phyloP scores from a whole-genome alignment of 2,888 invertebrate species.

The Lasioglossum villosulum region DNA sequence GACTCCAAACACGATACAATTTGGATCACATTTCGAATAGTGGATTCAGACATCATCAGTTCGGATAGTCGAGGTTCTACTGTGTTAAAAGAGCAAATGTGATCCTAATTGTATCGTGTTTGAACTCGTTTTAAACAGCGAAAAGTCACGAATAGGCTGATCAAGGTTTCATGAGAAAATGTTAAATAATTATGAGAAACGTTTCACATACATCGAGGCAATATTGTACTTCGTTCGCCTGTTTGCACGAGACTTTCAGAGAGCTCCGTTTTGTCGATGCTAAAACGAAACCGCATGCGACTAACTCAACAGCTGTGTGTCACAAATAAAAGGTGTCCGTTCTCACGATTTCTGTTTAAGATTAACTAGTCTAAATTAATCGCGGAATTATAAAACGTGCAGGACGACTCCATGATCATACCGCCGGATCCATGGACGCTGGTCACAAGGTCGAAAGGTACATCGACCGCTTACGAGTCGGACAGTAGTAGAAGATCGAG shows the following conservation, averaged over 20 bases:
- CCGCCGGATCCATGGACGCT: slow-evolving; percentile 79
- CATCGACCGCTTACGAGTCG: slow-evolving; percentile 79
- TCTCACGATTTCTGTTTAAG: slow-evolving; percentile 57
- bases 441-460: slow-evolving; percentile 78
- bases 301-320: slow-evolving; percentile 31
- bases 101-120: not conserved
- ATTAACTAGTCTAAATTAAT: slow-evolving; percentile 61
- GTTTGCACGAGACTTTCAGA: slow-evolving; percentile 10
- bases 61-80: slow-evolving; percentile 6
- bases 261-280: not conserved
- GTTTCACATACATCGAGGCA: not conserved
- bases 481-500: slow-evolving; percentile 78
- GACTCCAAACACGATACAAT: not conserved
- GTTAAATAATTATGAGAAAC: not conserved
- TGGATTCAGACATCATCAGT: not conserved
- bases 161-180: not conserved
- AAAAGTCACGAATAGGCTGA: no score
- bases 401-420: slow-evolving; percentile 76
- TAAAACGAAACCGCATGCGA: slow-evolving; percentile 1
- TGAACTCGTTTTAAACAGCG: not conserved
- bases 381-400: slow-evolving; percentile 61
- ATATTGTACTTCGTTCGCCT: not conserved
- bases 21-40: not conserved
- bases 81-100: not conserved
- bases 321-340: slow-evolving; percentile 51